Base-by-base conservation (phyloP, 2,113 vertebrate species). In the Coracopsis vasa region DNA sequence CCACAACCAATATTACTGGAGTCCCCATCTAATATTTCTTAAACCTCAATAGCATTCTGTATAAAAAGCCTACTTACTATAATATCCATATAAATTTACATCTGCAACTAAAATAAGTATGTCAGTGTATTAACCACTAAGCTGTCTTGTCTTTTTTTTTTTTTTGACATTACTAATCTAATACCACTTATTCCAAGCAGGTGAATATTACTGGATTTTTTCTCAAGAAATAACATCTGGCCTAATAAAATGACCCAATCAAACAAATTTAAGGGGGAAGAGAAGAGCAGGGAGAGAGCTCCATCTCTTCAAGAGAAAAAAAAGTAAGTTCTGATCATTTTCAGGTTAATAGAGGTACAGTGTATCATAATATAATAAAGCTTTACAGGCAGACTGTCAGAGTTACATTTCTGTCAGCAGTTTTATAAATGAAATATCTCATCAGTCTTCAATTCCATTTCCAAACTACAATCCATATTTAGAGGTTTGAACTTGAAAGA, bases 1-100 rank as follows among this genome's bases (percentile, higher is more conserved):
- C 20, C 15, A 71, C 2, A 0, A 1, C 5, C 7, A 75, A 5
- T 50, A 45, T n/a, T 45, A 21, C 14, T 58, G 10, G 15, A 1
- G 2, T 65, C 4, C 9, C 23, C 10, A 31, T 31, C 35, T 31
- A 69, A 75, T 58, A 31, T 58, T 45, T 51, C 19, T 58, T 64
- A 39, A 86, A 41, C 9, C 5, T 8, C 7, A 41, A 27, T 5
- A 45, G 10, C 11, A 25, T 62, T 58, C 42, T 75, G 15, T 15
- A 50, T 51, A 29, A 67, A 16, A 61, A 33, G 6, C 7, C 7
- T 74, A 35, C 3, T 4, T 83, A 9, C 58, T 83, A 31, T 3
- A 10, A 35, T 6, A 69, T 25, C 9, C 21, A 7, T 64, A 31
- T 6, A 42, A 67, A 64, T 86, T 84, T 80, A 31, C 7, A 80